Percentiles rank a stretch among this genome's conserved stretches.
Conservation (phyloP, 2,113 vertebrate genomes). For the Pygoscelis adeliae region DNA sequence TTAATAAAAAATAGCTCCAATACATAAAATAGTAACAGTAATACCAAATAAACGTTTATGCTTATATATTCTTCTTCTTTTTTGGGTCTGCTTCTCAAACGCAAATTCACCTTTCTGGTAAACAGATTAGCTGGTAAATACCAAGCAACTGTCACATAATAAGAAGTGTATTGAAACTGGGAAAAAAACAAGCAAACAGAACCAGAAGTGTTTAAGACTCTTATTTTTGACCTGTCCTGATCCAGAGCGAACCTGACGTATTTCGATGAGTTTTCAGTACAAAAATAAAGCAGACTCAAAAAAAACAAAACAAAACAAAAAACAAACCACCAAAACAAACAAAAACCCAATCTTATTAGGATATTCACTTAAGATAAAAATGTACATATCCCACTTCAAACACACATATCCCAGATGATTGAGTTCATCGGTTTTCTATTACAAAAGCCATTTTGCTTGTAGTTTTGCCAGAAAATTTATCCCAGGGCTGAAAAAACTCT, state of each 20-base stretch:
- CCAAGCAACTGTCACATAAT: neutral
- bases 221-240: neutral
- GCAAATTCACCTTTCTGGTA: neutral
- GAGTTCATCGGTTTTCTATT: neutral
- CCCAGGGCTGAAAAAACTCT: neutral
- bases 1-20: neutral
- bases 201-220: neutral
- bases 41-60: neutral
- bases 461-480: neutral
- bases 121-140: neutral
- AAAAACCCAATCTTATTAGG: neutral
- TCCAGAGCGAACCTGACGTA: neutral
- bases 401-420: neutral
- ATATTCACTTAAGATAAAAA: neutral
- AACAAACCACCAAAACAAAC: neutral
- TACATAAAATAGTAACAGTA: neutral
- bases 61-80: neutral
- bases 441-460: no score
- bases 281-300: neutral
- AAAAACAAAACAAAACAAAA: neutral
- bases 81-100: neutral
- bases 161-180: neutral
- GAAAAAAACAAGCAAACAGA: neutral
- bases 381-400: neutral
- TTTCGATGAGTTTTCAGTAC: neutral